phyloP scores from a whole-genome alignment of 2,113 vertebrate species.

The Origma solitaria region DNA sequence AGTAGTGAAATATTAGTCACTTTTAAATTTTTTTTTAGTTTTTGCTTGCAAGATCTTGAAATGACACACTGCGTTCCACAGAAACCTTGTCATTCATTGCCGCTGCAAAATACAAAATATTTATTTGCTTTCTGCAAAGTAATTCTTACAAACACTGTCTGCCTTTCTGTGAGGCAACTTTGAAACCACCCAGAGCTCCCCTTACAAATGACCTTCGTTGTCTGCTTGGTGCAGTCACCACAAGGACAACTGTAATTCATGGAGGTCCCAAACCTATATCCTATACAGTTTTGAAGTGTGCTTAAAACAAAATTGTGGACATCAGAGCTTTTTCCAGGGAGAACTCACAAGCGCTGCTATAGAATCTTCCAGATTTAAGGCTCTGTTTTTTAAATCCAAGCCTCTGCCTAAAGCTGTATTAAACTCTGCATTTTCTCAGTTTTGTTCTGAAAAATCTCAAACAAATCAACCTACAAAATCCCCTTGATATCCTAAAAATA shows the following conservation, averaged over 20 bases:
- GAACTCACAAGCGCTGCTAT: not conserved
- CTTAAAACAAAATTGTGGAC: not conserved
- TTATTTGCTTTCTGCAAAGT: not conserved
- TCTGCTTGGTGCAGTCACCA: not conserved
- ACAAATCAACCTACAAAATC: rapidly evolving
- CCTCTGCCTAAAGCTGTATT: not conserved
- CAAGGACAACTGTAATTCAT: not conserved
- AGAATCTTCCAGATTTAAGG: not conserved
- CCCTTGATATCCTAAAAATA: not conserved
- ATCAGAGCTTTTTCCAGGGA: not conserved
- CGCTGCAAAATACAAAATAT: not conserved
- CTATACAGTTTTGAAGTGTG: not conserved
- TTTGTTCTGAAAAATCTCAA: not conserved
- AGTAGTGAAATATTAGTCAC: not conserved
- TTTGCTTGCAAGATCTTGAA: not conserved
- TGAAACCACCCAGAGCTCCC: not conserved
- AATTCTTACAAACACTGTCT: not conserved
- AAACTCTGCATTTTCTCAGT: not conserved
- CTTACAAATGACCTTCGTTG: not conserved
- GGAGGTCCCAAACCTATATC: not conserved
- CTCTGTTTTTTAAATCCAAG: not conserved
- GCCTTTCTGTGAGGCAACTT: not conserved
- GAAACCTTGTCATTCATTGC: not conserved
- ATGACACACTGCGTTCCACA: not conserved
- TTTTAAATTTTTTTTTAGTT: not conserved